A percentile compares a stretch with the other conserved stretches of the same genome.
Evolutionary conservation across 92 coral and sea anemone species (phyloP).

Genomic region (Desmophyllum pertusum): DNA sequence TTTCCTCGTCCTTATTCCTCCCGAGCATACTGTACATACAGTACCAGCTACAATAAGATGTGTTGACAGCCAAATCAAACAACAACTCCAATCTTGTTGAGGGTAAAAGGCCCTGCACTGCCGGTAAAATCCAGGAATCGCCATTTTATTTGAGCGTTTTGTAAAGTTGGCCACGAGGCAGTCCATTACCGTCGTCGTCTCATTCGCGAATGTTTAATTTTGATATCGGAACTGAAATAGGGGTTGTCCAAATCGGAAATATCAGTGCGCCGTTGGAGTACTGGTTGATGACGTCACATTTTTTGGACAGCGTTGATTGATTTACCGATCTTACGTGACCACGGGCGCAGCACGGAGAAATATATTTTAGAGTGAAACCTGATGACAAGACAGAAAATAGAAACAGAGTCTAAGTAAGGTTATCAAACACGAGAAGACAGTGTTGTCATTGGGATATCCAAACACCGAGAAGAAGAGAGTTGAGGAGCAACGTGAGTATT

Average conservation of each 20-base stretch:
- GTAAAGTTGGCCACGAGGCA: not conserved
- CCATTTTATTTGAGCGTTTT: not conserved
- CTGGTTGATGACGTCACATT: conserved; percentile 1
- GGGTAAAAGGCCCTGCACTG: conserved; percentile 2
- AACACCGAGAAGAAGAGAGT: no score
- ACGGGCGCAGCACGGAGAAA: not conserved
- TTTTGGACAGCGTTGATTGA: not conserved
- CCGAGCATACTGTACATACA: no score
- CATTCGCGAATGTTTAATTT: not conserved
- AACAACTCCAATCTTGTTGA: not conserved
- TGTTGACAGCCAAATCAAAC: not conserved
- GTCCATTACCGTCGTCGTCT: not conserved
- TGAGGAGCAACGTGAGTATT: no score
- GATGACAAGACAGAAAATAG: not conserved
- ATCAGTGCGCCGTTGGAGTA: not conserved
- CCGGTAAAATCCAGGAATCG: not conserved
- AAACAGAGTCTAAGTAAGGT: no score
- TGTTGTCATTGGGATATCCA: no score
- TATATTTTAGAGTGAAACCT: conserved; percentile 1
- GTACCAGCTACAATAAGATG: not conserved
- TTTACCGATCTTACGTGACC: not conserved
- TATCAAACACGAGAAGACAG: no score
- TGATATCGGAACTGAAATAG: no score
- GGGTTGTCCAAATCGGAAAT: no score
- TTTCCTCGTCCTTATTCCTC: no score